Conservation (phyloP, 2,113 vertebrate genomes). For the Ictalurus furcatus region DNA sequence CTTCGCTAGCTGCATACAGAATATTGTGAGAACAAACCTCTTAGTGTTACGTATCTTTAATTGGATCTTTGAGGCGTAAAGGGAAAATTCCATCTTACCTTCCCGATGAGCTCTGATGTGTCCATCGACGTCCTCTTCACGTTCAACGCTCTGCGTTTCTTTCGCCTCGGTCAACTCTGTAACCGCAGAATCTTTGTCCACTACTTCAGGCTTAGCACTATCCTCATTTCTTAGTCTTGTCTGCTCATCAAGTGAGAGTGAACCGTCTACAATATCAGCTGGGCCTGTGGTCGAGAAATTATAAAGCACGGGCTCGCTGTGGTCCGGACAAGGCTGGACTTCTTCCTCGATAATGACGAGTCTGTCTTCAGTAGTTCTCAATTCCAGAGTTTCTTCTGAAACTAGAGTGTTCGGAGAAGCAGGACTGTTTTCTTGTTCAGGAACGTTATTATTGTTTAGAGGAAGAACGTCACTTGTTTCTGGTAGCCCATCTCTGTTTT, state of each 20-base stretch:
- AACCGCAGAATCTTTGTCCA: not conserved
- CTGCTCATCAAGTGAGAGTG: conserved; percentile 5
- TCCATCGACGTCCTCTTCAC: not conserved
- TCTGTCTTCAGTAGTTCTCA: not conserved
- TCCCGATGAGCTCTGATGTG: not conserved
- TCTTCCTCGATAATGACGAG: conserved; percentile 10
- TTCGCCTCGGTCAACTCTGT: not conserved
- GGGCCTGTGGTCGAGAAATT: not conserved
- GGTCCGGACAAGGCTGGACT: not conserved
- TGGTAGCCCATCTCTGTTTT: not conserved
- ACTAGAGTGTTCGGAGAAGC: not conserved
- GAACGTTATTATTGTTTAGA: not conserved
- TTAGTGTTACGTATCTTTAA: not conserved
- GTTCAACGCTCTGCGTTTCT: not conserved
- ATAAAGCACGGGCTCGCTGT: conserved; percentile 18
- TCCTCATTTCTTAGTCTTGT: not conserved
- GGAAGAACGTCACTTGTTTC: not conserved
- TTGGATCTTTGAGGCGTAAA: not conserved
- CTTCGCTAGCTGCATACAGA: not conserved
- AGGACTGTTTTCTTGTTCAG: not conserved
- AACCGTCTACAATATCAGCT: not conserved
- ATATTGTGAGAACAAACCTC: not conserved
- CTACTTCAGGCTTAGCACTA: not conserved
- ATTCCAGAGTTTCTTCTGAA: conserved; percentile 12
- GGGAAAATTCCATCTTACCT: conserved; percentile 33